Base-by-base conservation (phyloP, 2,888 invertebrate species). In the Drosophila anceps region DNA sequence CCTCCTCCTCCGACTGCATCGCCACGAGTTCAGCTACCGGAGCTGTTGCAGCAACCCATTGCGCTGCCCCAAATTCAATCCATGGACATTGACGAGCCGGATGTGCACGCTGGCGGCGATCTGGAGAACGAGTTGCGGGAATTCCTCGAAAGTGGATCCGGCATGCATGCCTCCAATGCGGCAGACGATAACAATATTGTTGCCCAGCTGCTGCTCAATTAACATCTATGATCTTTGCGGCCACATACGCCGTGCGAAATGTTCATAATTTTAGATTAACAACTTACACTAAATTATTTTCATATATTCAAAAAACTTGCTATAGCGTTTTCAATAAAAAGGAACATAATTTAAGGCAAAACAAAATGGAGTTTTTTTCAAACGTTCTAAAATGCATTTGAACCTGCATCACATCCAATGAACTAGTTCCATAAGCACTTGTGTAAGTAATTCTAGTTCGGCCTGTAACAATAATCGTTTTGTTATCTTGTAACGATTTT, bases 111-210 rank as follows among this genome's bases (percentile, higher is more conserved):
- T 13, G 88, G 89, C 10, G 93, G 92, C 5, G 96, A 96, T 93
- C 92, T 96, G 79, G 96, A 96, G 91, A 95, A 95, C 15, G 96
- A 96, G 82, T 90, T 96, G 50, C 93, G 96, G n/a, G 96, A 96
- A 91, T 96, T 96, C 91, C 92, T 96, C 29, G 96, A 96, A 91
- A 95, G 95, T 90, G 96, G 95, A 81, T 94, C 94, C 29, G 94
- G 81, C 90, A 93, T 92, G 69, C 84, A 91, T 61, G 69, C 82
- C 9, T 91, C 93, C 33, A 93, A 92, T 48, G 81, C 91, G 0
- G 85, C 92, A 15, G 91, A 87, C 27, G 93, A 93, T 68, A 92
- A 92, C 69, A 92, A 91, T 67, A 89, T 91, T 76, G 91, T 91
- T 61, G 91, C 91, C 27, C 91, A 91, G 64, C 77, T 91, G 72